A percentile compares a stretch with the other conserved stretches of the same genome.
Conservation (phyloP, 2,797 vertebrate species). For the Amblyraja radiata region DNA sequence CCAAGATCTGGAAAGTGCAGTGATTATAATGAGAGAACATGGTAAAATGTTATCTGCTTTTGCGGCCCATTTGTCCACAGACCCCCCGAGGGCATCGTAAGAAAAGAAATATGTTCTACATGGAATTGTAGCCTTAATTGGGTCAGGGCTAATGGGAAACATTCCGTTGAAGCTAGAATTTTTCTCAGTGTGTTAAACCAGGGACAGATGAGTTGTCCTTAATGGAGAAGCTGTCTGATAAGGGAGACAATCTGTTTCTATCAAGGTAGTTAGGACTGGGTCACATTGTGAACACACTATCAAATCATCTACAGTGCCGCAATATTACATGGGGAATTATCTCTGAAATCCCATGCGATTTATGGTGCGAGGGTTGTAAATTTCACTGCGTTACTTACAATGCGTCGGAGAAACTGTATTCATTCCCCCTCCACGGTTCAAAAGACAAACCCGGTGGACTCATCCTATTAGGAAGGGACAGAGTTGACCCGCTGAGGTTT, state of each 20-base stretch:
- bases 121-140: slow-evolving; percentile 29
- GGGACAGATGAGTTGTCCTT: neutral
- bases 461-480: too few species aligned
- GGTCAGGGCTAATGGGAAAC: slow-evolving; percentile 25
- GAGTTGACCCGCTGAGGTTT: neutral
- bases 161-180: neutral
- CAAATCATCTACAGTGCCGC: neutral
- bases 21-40: slow-evolving; percentile 17
- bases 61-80: slow-evolving; percentile 12
- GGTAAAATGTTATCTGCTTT: slow-evolving; percentile 25
- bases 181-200: neutral
- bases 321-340: neutral
- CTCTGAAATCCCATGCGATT: neutral
- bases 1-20: slow-evolving; percentile 13
- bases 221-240: neutral
- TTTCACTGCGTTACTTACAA: neutral
- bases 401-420: neutral
- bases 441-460: neutral
- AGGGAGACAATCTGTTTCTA: neutral
- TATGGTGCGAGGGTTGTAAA: neutral
- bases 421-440: too few species aligned
- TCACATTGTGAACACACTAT: neutral
- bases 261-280: neutral
- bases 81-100: slow-evolving; percentile 26
- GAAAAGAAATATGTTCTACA: slow-evolving; percentile 28